Conservation (phyloP, 2,113 vertebrate species). For the Ciconia maguari region DNA sequence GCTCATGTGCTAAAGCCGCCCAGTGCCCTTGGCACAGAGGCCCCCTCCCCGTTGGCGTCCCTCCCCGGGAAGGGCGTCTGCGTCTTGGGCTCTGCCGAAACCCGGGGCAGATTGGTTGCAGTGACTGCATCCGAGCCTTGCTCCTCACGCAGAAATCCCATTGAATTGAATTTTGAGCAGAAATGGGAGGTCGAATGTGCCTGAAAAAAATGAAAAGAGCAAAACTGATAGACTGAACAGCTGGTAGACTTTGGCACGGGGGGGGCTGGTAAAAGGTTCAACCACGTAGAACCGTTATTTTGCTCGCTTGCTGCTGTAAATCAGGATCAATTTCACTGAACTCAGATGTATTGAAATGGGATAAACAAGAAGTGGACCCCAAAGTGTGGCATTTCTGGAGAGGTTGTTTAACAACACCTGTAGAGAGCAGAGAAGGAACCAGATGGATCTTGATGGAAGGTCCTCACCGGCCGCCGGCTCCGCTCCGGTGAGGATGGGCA, state of each 20-base stretch:
- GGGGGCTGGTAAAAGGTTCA: background rate
- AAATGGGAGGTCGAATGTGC: background rate
- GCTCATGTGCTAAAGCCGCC: background rate
- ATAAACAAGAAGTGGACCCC: background rate
- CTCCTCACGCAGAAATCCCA: background rate
- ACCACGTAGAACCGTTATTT: background rate
- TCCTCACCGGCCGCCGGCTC: background rate
- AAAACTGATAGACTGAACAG: background rate
- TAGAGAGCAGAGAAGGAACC: background rate
- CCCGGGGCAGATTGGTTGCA: rapidly evolving
- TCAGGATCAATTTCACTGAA: background rate
- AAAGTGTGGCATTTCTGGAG: background rate
- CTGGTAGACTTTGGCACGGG: background rate
- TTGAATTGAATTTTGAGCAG: background rate
- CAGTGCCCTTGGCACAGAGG: background rate
- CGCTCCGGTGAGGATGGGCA: background rate
- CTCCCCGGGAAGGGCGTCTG: background rate
- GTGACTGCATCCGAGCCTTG: rapidly evolving
- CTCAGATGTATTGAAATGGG: background rate
- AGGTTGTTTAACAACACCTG: background rate
- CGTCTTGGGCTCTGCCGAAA: background rate
- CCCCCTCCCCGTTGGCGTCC: background rate
- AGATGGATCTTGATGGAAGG: background rate
- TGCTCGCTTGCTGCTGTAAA: background rate
- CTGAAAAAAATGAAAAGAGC: background rate